These are phyloP conservation scores for Vannuccia rotundouncinata DNA, from an alignment of 2,888 invertebrate species.

Conservation along the genomic window DNA sequence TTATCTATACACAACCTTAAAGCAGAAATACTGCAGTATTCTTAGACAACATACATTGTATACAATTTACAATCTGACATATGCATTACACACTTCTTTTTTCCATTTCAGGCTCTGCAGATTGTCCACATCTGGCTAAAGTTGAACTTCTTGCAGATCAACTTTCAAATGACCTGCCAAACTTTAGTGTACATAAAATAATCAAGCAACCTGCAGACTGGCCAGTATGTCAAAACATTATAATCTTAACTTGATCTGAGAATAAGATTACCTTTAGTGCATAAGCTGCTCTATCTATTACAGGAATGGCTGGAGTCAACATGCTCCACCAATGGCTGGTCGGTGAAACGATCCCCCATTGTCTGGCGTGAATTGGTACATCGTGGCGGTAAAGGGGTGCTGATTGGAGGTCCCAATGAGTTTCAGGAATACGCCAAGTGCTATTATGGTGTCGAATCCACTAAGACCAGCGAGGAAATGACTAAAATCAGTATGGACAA, in stretches of 20 bases:
- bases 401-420: conserved; percentile 56
- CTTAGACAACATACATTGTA: too few species aligned
- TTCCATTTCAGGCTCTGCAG: conserved; percentile 36
- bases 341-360: conserved; percentile 52
- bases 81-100: neutral
- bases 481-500: conserved; percentile 49
- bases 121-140: conserved; percentile 40
- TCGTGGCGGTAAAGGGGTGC: conserved; percentile 55
- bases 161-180: conserved; percentile 35
- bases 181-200: conserved; percentile 39
- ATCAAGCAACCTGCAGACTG: conserved; percentile 34
- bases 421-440: conserved; percentile 51
- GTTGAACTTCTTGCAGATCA: conserved; percentile 37
- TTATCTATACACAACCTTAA: too few species aligned
- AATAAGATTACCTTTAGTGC: too few species aligned
- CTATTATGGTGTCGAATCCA: conserved; percentile 53
- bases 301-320: conserved; percentile 47
- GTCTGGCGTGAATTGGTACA: conserved; percentile 57
- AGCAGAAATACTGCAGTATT: too few species aligned
- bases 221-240: conserved; percentile 10
- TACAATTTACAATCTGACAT: too few species aligned
- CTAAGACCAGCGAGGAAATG: conserved; percentile 49
- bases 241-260: neutral
- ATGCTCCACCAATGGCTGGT: conserved; percentile 51
- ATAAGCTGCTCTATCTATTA: too few species aligned